Conservation (phyloP, 2,888 invertebrate species). For the Urechis unicinctus region DNA sequence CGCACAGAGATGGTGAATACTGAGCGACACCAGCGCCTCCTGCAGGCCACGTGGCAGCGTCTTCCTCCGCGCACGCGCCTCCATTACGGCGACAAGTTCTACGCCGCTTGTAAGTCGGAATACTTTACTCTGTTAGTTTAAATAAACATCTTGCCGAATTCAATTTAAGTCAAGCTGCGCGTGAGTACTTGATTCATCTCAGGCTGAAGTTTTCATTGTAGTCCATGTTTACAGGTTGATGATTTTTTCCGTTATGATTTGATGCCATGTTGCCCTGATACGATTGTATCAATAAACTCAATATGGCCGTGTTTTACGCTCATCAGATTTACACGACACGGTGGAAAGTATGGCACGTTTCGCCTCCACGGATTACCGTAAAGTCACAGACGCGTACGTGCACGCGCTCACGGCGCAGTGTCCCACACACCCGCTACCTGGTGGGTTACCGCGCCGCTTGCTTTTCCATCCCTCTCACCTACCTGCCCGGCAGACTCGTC, state of each 20-base stretch:
- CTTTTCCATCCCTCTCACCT: slow-evolving; percentile 12
- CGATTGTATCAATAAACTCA: too few species aligned
- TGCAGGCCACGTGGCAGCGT: slow-evolving; percentile 11
- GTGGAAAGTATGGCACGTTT: slow-evolving; percentile 2
- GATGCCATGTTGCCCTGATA: too few species aligned
- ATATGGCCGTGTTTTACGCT: too few species aligned
- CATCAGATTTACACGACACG: slow-evolving; percentile 1
- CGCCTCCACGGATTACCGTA: slow-evolving; percentile 11
- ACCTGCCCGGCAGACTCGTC: slow-evolving; percentile 11
- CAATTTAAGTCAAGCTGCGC: too few species aligned
- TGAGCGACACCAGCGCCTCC: slow-evolving; percentile 3
- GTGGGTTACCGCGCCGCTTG: slow-evolving; percentile 15
- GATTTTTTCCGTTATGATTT: neutral
- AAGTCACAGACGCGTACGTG: slow-evolving; percentile 16
- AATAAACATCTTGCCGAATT: too few species aligned
- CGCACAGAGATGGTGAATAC: slow-evolving; percentile 7
- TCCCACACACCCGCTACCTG: slow-evolving; percentile 14
- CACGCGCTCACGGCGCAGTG: slow-evolving; percentile 16
- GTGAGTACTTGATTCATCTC: too few species aligned
- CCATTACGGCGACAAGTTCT: slow-evolving; percentile 13
- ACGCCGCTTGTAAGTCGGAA: slow-evolving; percentile 12
- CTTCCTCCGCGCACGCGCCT: slow-evolving; percentile 10
- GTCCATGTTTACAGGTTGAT: neutral
- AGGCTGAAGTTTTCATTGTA: too few species aligned
- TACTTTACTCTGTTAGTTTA: too few species aligned